These are phyloP conservation scores for human (Homo sapiens) DNA, from an alignment of 2,113 vertebrate species.

Conservation along the genomic window DNA sequence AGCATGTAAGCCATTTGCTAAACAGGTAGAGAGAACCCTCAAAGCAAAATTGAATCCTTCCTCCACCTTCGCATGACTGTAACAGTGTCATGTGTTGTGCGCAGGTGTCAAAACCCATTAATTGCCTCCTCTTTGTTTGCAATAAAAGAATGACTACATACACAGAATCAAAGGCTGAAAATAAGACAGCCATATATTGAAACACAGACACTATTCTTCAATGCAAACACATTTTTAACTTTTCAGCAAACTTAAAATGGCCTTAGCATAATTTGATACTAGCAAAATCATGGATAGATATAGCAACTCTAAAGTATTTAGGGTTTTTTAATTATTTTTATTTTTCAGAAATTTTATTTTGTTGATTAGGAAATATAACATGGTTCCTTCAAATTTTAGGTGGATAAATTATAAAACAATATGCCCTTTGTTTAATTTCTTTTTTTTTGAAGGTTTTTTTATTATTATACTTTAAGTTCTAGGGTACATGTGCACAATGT, in stretches of 20 bases:
- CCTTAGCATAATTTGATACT: not conserved
- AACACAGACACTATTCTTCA: not conserved
- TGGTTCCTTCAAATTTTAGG: no score
- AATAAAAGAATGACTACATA: not conserved
- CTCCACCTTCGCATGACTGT: no score
- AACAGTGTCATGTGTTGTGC: fast-evolving
- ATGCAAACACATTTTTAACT: not conserved
- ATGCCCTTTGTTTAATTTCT: no score
- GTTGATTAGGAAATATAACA: no score
- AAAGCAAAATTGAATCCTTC: fast-evolving
- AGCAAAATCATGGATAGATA: not conserved
- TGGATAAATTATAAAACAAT: no score
- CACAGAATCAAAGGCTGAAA: not conserved
- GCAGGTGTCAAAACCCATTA: not conserved
- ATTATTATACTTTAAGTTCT: no score
- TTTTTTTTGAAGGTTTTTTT: no score
- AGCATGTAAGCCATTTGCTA: not conserved
- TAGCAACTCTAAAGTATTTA: not conserved
- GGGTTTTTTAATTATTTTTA: not conserved
- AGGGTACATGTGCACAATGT: no score
- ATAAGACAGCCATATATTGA: not conserved
- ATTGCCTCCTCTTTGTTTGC: not conserved
- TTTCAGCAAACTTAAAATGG: not conserved
- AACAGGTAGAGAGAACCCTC: not conserved
- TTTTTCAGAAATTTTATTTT: no score